phyloP scores from a whole-genome alignment of 2,113 vertebrate genomes.

The Epinephelus fuscoguttatus region DNA sequence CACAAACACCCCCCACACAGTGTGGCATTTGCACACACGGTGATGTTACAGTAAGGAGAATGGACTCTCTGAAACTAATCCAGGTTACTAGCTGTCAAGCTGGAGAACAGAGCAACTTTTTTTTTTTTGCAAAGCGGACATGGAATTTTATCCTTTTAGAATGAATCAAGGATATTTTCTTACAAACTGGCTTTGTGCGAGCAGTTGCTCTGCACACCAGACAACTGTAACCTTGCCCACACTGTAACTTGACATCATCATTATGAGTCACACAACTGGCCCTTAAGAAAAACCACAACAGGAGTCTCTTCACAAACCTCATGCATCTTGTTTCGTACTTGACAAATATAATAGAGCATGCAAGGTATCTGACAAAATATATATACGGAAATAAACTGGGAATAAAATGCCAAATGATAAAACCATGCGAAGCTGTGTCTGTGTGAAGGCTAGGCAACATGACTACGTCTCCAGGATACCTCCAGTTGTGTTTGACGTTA shows the following conservation, averaged over 20 bases:
- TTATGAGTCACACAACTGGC: conserved; percentile 40
- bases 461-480: neutral
- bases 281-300: conserved; percentile 8
- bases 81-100: conserved; percentile 28
- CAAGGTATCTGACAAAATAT: conserved; percentile 13
- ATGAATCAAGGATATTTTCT: neutral
- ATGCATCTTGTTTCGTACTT: conserved; percentile 44
- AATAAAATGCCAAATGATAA: conserved; percentile 43
- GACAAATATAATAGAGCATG: conserved; percentile 45
- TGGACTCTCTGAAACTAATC: conserved; percentile 23
- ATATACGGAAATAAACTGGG: conserved; percentile 18
- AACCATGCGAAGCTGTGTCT: conserved; percentile 54
- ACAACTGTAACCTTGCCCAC: conserved; percentile 29
- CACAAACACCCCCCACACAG: conserved; percentile 66
- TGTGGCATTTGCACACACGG: conserved; percentile 8
- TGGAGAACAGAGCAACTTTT: conserved; percentile 38
- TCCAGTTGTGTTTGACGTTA: neutral
- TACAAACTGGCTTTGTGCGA: conserved; percentile 4
- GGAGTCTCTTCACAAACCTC: conserved; percentile 26
- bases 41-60: conserved; percentile 48
- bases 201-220: conserved; percentile 36
- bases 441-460: conserved; percentile 12
- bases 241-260: conserved; percentile 5
- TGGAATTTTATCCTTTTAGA: neutral
- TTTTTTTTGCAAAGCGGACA: too few relatives aligned